These are phyloP conservation scores for Ernsta delagoae DNA, from an alignment of 2,888 invertebrate species.

Conservation along the genomic window DNA sequence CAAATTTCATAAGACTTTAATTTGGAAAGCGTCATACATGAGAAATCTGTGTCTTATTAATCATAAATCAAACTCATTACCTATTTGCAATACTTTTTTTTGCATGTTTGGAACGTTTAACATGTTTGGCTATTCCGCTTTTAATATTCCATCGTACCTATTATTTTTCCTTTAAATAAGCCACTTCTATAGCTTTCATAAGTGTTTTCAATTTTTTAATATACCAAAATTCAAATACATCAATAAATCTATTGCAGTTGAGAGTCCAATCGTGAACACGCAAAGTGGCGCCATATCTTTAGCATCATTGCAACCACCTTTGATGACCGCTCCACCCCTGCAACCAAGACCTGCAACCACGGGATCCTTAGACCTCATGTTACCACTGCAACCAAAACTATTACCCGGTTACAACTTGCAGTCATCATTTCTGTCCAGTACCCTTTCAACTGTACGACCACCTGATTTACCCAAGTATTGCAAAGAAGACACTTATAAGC, in stretches of 20 bases:
- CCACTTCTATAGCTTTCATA: background rate
- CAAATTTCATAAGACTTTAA: too few relatives aligned
- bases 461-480: slow-evolving; percentile 61
- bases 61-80: too few relatives aligned
- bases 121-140: background rate
- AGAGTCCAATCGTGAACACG: slow-evolving; percentile 80
- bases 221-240: too few relatives aligned
- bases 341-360: slow-evolving; percentile 89
- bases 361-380: slow-evolving; percentile 86
- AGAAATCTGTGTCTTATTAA: too few relatives aligned
- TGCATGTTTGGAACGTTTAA: background rate
- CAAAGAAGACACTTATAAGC: slow-evolving; percentile 58
- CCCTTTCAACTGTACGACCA: slow-evolving; percentile 78
- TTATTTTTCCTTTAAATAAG: background rate
- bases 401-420: slow-evolving; percentile 84
- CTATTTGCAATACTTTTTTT: background rate
- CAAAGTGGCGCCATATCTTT: slow-evolving; percentile 78
- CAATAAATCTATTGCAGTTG: slow-evolving; percentile 76
- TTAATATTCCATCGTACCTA: background rate
- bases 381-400: slow-evolving; percentile 90
- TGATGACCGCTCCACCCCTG: slow-evolving; percentile 85
- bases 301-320: slow-evolving; percentile 81
- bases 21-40: too few relatives aligned
- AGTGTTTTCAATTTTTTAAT: too few relatives aligned
- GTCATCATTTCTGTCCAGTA: slow-evolving; percentile 78